These are phyloP conservation scores for Drosophila mojavensis DNA, from an alignment of 1,140 invertebrate species.

Conservation along the genomic window DNA sequence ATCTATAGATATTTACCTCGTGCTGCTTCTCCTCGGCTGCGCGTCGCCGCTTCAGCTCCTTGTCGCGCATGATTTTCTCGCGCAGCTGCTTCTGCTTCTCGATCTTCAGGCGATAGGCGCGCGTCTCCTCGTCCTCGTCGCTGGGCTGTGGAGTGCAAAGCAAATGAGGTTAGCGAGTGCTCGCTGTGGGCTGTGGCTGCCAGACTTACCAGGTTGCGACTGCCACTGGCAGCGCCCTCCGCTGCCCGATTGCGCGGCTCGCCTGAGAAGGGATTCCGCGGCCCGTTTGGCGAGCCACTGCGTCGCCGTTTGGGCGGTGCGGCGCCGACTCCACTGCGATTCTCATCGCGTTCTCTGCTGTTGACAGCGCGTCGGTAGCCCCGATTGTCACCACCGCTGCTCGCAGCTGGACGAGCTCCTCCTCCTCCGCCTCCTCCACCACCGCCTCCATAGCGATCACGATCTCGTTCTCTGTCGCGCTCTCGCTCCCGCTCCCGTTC, in stretches of 20 bases:
- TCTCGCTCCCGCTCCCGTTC: slow-evolving; percentile 29
- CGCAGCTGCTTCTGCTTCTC: slow-evolving; percentile 87
- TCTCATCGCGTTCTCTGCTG: slow-evolving; percentile 62
- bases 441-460: slow-evolving; percentile 30
- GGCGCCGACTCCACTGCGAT: slow-evolving; percentile 37
- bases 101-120: slow-evolving; percentile 87
- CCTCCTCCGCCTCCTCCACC: slow-evolving; percentile 1
- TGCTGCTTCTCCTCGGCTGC: slow-evolving; percentile 84
- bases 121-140: slow-evolving; percentile 87
- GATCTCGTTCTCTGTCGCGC: slow-evolving; percentile 27
- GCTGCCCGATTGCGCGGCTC: slow-evolving; percentile 54
- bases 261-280: slow-evolving; percentile 64
- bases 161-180: background rate
- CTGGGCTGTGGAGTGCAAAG: slow-evolving; percentile 63
- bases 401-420: slow-evolving; percentile 12
- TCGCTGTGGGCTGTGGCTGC: background rate
- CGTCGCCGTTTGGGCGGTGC: slow-evolving; percentile 71
- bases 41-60: slow-evolving; percentile 87
- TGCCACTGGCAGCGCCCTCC: slow-evolving; percentile 51
- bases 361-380: slow-evolving; percentile 52
- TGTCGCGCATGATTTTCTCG: slow-evolving; percentile 86
- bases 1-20: slow-evolving; percentile 63
- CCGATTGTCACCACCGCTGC: slow-evolving; percentile 21
- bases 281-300: slow-evolving; percentile 60
- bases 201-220: slow-evolving; percentile 59